Evolutionary conservation across 2,113 vertebrate species (phyloP), one percentile per base, ranked within the genome.

Genomic region (Equus przewalskii): DNA sequence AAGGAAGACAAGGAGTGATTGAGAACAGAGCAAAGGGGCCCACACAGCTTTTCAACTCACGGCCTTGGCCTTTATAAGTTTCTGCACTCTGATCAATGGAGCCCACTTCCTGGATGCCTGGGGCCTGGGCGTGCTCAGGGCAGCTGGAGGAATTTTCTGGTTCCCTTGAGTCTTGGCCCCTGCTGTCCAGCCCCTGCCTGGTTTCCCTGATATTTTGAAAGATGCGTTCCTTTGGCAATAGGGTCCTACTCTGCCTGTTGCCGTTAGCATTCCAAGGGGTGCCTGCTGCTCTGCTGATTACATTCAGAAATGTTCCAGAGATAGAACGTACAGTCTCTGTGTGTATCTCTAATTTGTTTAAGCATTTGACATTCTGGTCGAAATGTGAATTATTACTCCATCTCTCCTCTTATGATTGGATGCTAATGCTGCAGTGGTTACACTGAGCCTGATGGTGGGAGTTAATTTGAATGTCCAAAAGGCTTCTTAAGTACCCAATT

Each of bases 401-500:
- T 98, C 97, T 98, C 96, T 98, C 92, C 94, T 98, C 82, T 97
- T 98, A 98, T 98, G 98, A 99, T 98, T 98, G 98, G 98, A 98
- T 98, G 98, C 97, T 98, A 99, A 99, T 98, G 93, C 95, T 96
- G 94, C 3, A 0, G 89, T 33, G 93, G 97, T 96, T 98, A 98
- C 79, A 98, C 94, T 73, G 97, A 98, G 94, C 93, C 98, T 98
- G 98, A 97, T 97, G 98, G 97, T 78, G 91, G 97, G 96, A 98
- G 98, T 98, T 98, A 98, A 99, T 99, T 98, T 98, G 98, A 98
- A 99, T 98, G 97, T 98, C 98, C 98, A 98, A 98, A 98, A 98
- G 89, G 85, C 94, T 97, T 98, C 97, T 96, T 98, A 98, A 98
- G 97, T 98, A 98, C 91, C 97, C 98, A 97, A 95, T 98, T 98